A percentile compares a stretch with the other conserved stretches of the same genome.
Conservation (phyloP, 2,113 vertebrate genomes). For the Oxyura jamaicensis region DNA sequence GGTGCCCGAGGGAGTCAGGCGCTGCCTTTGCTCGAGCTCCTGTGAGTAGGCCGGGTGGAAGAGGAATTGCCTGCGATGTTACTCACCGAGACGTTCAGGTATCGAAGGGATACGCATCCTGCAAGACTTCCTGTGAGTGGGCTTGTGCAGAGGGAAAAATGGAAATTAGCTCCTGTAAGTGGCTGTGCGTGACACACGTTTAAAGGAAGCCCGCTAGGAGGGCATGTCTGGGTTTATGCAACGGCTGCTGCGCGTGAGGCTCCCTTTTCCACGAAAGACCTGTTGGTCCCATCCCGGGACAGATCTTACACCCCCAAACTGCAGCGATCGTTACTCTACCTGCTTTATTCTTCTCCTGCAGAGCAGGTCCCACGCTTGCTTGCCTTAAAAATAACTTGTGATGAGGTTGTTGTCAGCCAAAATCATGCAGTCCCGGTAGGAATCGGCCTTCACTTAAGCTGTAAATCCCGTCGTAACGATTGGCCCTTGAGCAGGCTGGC, state of each 20-base stretch:
- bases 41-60: neutral
- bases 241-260: neutral
- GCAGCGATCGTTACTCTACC: neutral
- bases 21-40: neutral
- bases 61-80: neutral
- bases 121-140: neutral
- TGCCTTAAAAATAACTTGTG: neutral
- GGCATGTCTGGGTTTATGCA: neutral
- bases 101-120: neutral
- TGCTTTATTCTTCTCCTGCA: neutral
- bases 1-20: neutral
- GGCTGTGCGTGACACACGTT: neutral
- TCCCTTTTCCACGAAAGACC: neutral
- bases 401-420: neutral
- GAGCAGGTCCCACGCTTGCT: neutral
- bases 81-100: neutral
- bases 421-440: neutral
- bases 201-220: neutral
- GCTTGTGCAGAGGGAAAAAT: neutral
- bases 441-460: neutral
- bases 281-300: neutral
- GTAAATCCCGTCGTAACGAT: neutral
- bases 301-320: neutral
- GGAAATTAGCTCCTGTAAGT: neutral
- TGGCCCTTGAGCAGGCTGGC: neutral